These are phyloP conservation scores for Phyllostomus hastatus DNA, from an alignment of 2,113 vertebrate species.

Conservation along the genomic window DNA sequence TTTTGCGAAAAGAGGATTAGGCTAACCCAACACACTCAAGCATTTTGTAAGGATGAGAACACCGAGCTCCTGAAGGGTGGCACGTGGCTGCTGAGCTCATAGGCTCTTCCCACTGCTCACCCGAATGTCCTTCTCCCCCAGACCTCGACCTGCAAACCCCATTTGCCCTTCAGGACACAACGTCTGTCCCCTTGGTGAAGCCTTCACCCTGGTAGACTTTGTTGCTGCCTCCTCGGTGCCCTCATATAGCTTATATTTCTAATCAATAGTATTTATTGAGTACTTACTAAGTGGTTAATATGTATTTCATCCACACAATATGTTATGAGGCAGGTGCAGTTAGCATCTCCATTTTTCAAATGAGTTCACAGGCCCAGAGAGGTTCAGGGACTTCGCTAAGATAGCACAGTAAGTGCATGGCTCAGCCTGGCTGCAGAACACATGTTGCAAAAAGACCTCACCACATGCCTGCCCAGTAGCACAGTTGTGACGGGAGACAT, in stretches of 20 bases:
- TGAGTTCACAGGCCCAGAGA: neutral
- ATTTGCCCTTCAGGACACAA: neutral
- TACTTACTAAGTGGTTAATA: neutral
- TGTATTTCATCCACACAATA: neutral
- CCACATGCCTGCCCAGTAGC: neutral
- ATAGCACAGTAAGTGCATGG: neutral
- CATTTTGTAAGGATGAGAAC: constrained; percentile 19
- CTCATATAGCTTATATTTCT: neutral
- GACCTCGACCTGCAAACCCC: neutral
- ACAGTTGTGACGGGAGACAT: neutral
- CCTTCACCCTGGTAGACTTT: neutral
- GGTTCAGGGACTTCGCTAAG: neutral
- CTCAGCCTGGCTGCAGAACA: neutral
- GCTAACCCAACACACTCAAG: neutral
- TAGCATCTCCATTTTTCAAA: neutral
- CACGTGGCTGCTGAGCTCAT: neutral
- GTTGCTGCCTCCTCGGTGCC: neutral
- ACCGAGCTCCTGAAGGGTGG: neutral
- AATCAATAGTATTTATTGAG: neutral
- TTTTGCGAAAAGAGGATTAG: neutral
- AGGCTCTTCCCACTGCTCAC: rapidly evolving
- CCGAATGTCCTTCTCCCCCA: neutral
- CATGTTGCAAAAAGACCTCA: neutral
- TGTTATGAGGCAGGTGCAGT: neutral
- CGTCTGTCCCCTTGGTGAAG: neutral